A percentile compares a stretch with the other conserved stretches of the same genome.
Evolutionary conservation across 2,113 vertebrate genomes (phyloP).

Genomic region (Odontophorus gujanensis): DNA sequence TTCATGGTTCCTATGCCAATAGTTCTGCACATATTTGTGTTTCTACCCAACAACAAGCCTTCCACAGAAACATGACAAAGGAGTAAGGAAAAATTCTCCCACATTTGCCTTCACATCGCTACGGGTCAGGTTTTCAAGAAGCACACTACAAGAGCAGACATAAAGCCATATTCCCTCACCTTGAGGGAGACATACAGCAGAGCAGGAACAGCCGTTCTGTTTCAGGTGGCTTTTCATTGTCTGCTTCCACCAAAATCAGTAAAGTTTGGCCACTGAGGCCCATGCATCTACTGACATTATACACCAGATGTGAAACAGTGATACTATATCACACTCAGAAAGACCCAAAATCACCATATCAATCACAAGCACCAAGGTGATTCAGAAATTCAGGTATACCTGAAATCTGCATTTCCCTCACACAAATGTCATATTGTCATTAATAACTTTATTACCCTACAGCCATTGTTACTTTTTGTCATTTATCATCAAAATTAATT

Average conservation of each 20-base stretch:
- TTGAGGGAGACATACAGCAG: background rate
- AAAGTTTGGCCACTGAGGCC: background rate
- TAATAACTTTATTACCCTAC: background rate
- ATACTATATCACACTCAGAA: background rate
- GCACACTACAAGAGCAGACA: background rate
- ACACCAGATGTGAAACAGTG: background rate
- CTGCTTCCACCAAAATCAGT: background rate
- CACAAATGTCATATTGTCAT: background rate
- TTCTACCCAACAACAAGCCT: background rate
- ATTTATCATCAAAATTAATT: background rate
- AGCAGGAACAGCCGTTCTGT: background rate
- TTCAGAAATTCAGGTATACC: background rate
- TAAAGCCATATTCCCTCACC: background rate
- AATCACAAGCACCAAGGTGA: background rate
- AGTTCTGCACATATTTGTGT: background rate
- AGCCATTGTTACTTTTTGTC: background rate
- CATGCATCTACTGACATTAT: background rate
- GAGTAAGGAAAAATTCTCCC: background rate
- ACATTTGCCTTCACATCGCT: background rate
- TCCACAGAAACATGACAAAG: background rate
- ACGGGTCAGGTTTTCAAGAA: background rate
- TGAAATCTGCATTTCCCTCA: background rate
- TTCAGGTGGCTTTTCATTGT: background rate
- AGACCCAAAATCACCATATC: background rate
- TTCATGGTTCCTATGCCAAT: background rate